phyloP scores from a whole-genome alignment of 2,888 invertebrate species.

The Ethmia dodecea region DNA sequence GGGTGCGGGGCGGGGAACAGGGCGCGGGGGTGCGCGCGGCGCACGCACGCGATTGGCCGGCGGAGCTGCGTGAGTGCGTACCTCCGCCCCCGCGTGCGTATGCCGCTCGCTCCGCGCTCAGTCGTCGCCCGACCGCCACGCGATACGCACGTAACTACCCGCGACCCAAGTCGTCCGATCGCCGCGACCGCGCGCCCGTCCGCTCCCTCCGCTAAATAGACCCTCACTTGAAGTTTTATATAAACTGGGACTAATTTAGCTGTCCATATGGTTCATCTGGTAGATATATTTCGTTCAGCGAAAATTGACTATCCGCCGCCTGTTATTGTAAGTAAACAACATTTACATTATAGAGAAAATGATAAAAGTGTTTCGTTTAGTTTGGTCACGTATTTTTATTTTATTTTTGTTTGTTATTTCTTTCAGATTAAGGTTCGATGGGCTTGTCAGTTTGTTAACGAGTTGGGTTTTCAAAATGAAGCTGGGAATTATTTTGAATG shows the following conservation, averaged over 20 bases:
- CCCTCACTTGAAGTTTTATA: conserved; percentile 45
- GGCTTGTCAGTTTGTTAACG: conserved; percentile 3
- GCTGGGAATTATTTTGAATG: background rate
- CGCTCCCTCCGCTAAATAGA: conserved; percentile 40
- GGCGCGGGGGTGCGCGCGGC: conserved; percentile 73
- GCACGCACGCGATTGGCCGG: conserved; percentile 75
- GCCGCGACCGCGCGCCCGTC: conserved; percentile 42
- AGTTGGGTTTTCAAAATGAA: conserved; percentile 3
- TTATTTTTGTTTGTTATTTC: conserved; percentile 12
- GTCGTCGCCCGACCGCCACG: conserved; percentile 57
- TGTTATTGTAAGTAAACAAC: conserved; percentile 83
- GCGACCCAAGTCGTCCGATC: conserved; percentile 45
- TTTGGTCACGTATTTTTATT: conserved; percentile 11
- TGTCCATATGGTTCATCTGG: conserved; percentile 90
- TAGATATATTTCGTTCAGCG: conserved; percentile 87
- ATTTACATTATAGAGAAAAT: conserved; percentile 19
- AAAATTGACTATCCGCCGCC: conserved; percentile 85
- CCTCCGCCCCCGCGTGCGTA: conserved; percentile 69
- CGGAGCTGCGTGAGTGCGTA: conserved; percentile 73
- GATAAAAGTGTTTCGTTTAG: conserved; percentile 22
- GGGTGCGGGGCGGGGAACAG: conserved; percentile 53
- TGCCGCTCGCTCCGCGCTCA: conserved; percentile 54
- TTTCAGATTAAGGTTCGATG: conserved; percentile 12
- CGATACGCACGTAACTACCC: conserved; percentile 44
- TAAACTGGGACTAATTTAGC: conserved; percentile 61